Evolutionary conservation across 2,113 vertebrate genomes (phyloP), one percentile per base, ranked within the genome.

Genomic region (Apus apus): DNA sequence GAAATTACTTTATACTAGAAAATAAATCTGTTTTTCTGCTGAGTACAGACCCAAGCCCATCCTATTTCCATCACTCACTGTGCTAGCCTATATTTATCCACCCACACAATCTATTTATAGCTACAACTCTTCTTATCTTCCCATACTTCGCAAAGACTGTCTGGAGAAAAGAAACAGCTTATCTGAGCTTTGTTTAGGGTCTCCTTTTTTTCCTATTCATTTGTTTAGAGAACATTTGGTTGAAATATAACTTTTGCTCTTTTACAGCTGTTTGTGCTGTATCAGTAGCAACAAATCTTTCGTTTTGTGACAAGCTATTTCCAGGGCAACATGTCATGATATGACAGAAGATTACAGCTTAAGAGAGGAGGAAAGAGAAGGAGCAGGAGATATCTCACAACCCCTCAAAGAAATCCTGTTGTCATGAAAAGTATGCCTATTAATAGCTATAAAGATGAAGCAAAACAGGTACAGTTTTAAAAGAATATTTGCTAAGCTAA

Each of bases 281-380:
- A 90, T 61, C 48, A 78, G 26, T 83, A 66, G 34, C 57, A 88
- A 73, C 5, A 86, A 71, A 91, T 94, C 32, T 82, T 84, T 93
- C 51, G 54, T 80, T 93, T 86, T 88, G 53, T 90, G 85, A 86
- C 87, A 94, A 94, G 82, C 27, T 75, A 88, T 80, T 97, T 96
- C 43, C 54, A 91, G 68, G 66, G 60, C 60, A 89, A 64, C 29
- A 46, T 1, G 1, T 58, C 91, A 66, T 68, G 46, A 72, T 72
- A 34, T 61, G 57, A 88, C 38, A 73, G 68, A 96, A 94, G 91
- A 84, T 81, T 78, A 48, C 43, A 85, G 68, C 20, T 92, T 86
- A 78, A 78, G 75, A 88, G 43, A 90, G 19, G 51, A 89, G 38
- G 45, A 87, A 89, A 68, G 43, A 68, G 72, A 79, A 89, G 62